Evolutionary conservation across 2,888 invertebrate species (phyloP).

Genomic region (Celastrina argiolus): DNA sequence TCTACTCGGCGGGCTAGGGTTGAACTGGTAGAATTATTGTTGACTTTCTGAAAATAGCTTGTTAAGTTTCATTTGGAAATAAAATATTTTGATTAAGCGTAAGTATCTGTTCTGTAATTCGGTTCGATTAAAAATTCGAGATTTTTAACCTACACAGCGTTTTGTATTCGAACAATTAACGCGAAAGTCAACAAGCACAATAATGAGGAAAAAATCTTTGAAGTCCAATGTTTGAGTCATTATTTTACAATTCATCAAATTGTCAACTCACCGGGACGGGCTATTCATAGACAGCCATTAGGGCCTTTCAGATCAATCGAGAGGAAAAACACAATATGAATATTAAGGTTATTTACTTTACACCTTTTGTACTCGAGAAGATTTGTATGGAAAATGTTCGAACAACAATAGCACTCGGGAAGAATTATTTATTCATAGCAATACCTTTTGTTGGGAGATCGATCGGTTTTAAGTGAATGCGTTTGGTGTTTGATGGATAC

Average conservation of each 20-base stretch:
- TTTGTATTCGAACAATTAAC: not conserved
- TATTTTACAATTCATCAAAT: constrained; percentile 50
- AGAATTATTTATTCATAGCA: constrained; percentile 66
- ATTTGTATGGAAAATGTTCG: constrained; percentile 50
- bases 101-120: no score
- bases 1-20: no score
- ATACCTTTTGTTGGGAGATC: constrained; percentile 52
- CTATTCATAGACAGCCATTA: constrained; percentile 66
- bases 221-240: constrained; percentile 27
- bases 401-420: constrained; percentile 65
- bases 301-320: constrained; percentile 66
- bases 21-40: no score
- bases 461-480: constrained; percentile 41
- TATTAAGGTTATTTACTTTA: constrained; percentile 52
- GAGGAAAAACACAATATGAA: constrained; percentile 69
- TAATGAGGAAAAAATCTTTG: not conserved
- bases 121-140: no score
- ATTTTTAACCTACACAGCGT: no score
- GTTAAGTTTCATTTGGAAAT: no score
- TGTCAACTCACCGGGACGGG: constrained; percentile 68
- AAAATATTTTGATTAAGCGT: no score
- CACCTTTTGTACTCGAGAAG: constrained; percentile 55
- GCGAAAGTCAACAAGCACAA: not conserved
- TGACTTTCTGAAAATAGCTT: no score
- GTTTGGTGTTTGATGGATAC: constrained; percentile 35